Evolutionary conservation across 1,140 invertebrate genomes (phyloP).

Genomic region (Melipona quadrifasciata): DNA sequence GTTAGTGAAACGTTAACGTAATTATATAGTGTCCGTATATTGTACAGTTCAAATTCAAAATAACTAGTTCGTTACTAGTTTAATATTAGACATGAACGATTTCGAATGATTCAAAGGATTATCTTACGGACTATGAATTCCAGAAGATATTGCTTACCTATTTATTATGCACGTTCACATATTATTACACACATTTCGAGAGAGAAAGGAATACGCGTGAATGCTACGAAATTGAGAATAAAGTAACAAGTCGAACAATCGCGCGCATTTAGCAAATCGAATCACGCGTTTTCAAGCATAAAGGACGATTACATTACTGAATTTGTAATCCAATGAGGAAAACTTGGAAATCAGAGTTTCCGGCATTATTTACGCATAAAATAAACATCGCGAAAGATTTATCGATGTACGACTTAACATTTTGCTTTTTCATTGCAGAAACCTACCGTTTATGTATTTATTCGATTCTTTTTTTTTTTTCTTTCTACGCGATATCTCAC

Average conservation of each 20-base stretch:
- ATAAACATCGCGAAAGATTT: constrained; percentile 12
- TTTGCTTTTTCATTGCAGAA: background rate
- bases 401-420: background rate
- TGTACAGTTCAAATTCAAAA: background rate
- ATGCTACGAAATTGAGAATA: background rate
- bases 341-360: background rate
- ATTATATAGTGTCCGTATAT: background rate
- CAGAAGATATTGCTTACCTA: background rate
- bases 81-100: background rate
- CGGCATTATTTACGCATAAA: background rate
- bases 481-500: background rate
- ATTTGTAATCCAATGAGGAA: background rate
- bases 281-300: background rate
- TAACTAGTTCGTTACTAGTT: background rate
- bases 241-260: background rate
- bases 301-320: background rate
- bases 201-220: background rate
- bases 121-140: background rate
- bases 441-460: background rate
- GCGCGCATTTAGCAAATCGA: too few relatives aligned
- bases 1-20: background rate
- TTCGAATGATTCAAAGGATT: too few relatives aligned
- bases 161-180: background rate
- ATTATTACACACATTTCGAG: background rate
- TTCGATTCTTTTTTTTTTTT: background rate